Conservation (phyloP, 2,113 vertebrate species). For the Ariopsis seemanni region DNA sequence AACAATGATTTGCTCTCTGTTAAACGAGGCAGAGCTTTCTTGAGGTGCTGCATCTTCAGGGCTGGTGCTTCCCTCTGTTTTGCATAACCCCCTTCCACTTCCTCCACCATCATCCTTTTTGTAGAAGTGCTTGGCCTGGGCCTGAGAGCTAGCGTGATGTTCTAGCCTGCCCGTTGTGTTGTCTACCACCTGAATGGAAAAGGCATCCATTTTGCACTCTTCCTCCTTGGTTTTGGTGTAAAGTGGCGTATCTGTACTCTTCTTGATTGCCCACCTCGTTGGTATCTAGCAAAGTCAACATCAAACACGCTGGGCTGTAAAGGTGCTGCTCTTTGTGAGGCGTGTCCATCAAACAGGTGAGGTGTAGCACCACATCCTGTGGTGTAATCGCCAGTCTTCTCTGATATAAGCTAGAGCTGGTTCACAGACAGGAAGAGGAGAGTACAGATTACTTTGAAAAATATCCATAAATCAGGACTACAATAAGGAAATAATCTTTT, state of each 20-base stretch:
- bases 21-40: conserved; percentile 76
- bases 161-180: conserved; percentile 47
- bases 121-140: conserved; percentile 78
- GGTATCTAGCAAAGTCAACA: conserved; percentile 76
- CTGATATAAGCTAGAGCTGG: conserved; percentile 85
- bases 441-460: neutral
- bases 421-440: conserved; percentile 19
- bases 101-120: conserved; percentile 79
- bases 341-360: conserved; percentile 95
- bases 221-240: conserved; percentile 89
- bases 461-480: neutral
- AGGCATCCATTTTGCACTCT: conserved; percentile 84
- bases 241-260: conserved; percentile 63
- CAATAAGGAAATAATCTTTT: neutral
- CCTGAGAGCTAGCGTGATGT: neutral
- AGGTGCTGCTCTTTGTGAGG: conserved; percentile 88
- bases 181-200: conserved; percentile 84
- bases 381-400: conserved; percentile 92
- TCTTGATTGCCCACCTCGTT: conserved; percentile 76
- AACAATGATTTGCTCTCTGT: conserved; percentile 91
- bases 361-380: conserved; percentile 91
- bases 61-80: conserved; percentile 75
- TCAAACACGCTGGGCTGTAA: conserved; percentile 92
- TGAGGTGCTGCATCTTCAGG: conserved; percentile 62
- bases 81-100: conserved; percentile 67